Percentiles rank a stretch among this genome's conserved stretches.
These are phyloP conservation scores for Bradypus variegatus DNA, from an alignment of 2,797 vertebrate species.

Conservation along the genomic window DNA sequence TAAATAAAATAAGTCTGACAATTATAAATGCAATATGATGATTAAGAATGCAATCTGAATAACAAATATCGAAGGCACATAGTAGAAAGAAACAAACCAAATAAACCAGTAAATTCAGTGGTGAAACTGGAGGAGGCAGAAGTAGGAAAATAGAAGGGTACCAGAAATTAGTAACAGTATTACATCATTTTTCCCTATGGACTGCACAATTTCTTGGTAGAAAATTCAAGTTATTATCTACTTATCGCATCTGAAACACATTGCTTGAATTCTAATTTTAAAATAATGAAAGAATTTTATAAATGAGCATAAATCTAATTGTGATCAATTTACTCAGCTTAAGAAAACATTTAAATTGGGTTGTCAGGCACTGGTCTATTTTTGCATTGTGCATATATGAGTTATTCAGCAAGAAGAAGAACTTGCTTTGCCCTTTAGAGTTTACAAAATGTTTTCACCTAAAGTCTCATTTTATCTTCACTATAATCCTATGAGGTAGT, in stretches of 20 bases:
- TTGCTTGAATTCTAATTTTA: neutral
- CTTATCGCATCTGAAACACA: neutral
- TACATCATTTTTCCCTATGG: neutral
- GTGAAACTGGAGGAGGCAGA: neutral
- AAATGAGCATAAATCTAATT: slow-evolving; percentile 1
- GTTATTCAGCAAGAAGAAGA: neutral
- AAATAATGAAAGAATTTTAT: slow-evolving; percentile 5
- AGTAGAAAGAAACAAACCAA: neutral
- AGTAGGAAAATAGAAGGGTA: neutral
- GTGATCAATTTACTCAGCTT: neutral
- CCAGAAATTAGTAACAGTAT: neutral
- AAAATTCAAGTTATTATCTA: neutral
- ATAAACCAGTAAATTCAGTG: neutral
- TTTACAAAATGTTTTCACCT: neutral
- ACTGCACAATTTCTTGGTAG: neutral
- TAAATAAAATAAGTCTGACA: slow-evolving; percentile 5
- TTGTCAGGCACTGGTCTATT: neutral
- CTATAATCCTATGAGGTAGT: neutral
- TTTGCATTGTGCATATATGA: neutral
- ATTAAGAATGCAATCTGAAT: slow-evolving; percentile 32
- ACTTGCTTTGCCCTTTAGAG: neutral
- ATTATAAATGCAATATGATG: slow-evolving; percentile 1
- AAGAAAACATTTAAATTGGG: neutral
- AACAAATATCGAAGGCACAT: slow-evolving; percentile 14
- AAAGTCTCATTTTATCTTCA: neutral